Evolutionary conservation across 2,888 invertebrate genomes (phyloP).

Genomic region (Tryphoninae sp.): DNA sequence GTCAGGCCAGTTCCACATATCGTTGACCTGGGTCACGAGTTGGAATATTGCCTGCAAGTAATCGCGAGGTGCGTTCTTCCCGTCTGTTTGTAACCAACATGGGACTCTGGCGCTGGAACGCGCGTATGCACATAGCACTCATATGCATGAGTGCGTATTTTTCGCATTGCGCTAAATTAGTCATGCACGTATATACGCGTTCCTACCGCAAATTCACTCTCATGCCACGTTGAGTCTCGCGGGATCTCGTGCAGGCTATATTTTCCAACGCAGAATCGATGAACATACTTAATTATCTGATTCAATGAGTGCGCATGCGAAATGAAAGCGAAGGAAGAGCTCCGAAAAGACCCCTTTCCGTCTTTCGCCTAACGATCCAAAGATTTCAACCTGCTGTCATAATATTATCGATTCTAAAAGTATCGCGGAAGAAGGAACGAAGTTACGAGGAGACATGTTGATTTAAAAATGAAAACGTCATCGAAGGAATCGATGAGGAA

Average conservation of each 20-base stretch:
- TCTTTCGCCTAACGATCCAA: background rate
- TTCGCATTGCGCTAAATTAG: conserved; percentile 48
- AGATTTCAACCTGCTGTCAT: too few relatives aligned
- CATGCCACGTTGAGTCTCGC: conserved; percentile 31
- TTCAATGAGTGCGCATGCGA: conserved; percentile 21
- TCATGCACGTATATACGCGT: conserved; percentile 42
- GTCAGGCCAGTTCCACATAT: conserved; percentile 51
- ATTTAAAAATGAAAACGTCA: too few relatives aligned
- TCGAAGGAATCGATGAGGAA: too few relatives aligned
- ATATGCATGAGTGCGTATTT: conserved; percentile 51
- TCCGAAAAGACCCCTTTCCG: background rate
- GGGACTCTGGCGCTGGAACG: conserved; percentile 16
- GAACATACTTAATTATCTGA: conserved; percentile 55
- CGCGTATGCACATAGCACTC: conserved; percentile 6
- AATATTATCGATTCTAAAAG: too few relatives aligned
- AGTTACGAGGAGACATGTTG: too few relatives aligned
- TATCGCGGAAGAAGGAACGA: too few relatives aligned
- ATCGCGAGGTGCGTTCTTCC: conserved; percentile 66
- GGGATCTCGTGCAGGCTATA: conserved; percentile 9
- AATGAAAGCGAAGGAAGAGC: background rate
- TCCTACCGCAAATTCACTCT: conserved; percentile 30
- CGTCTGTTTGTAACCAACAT: conserved; percentile 43
- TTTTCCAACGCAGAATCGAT: conserved; percentile 33
- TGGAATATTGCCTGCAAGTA: conserved; percentile 73
- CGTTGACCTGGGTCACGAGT: conserved; percentile 72